Evolutionary conservation across 2,888 invertebrate genomes (phyloP), one percentile per base, ranked within the genome.

Genomic region (Drosophila helvetica): DNA sequence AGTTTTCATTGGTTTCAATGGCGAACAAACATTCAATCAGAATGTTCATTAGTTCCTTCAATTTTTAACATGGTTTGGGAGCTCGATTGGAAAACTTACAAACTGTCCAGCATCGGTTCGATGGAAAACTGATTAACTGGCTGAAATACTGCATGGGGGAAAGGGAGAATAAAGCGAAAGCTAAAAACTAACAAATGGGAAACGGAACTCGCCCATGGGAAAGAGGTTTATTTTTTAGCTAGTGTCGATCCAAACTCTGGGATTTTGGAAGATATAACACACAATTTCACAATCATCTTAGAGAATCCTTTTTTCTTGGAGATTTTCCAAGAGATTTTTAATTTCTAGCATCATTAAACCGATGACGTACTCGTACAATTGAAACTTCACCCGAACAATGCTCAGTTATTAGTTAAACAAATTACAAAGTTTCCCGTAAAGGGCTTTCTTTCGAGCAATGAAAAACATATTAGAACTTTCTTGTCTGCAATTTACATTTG

Each of bases 91-190:
- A 59, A 38, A 42, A 38, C 60, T 47, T 42, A 22, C 63, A 18
- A 27, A 22, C 50, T 18, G 17, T 19, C 18, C 46, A 10, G 10
- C 19, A 10, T 6, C 12, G 46, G 50, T 46, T 48, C 27, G 42
- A 61, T 48, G 62, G 48, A 53, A 65, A 64, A 47, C 51, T 64
- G 65, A 65, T 65, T 64, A 65, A 52, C 65, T 65, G 64, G 33
- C 38, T 53, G 47, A 65, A 38, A 38, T n/a, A 15, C 15, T 45
- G 33, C 63, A 53, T 48, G 38, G 12, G 17, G 17, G 60, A 48
- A 61, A 59, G 15, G 6, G 38, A 10, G 64, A 18, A n/a, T 27
- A 53, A 22, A 47, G 19, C 18, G 15, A n/a, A 15, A n/a, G 6
- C 1, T 1, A 38, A n/a, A 2, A 27, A 8, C 15, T 4, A 5